Conservation (phyloP, 2,888 invertebrate species). For the Thymelicus acteon region DNA sequence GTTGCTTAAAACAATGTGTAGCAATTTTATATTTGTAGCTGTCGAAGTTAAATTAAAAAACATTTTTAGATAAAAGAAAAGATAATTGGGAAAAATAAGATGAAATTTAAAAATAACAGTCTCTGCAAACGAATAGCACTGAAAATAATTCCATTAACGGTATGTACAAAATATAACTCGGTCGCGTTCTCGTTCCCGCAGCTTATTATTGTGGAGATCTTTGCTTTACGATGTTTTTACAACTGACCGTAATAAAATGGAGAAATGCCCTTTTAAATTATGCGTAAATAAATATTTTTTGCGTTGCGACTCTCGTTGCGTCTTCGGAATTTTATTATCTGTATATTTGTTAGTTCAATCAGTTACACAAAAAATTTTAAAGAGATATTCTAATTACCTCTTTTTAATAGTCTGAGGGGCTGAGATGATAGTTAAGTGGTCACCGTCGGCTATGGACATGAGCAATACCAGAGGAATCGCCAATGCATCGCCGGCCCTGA, state of each 20-base stretch:
- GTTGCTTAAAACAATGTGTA: too few species aligned
- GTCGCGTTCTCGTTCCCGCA: not conserved
- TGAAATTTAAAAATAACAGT: not conserved
- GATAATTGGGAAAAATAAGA: not conserved
- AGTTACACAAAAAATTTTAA: too few species aligned
- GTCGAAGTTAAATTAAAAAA: not conserved
- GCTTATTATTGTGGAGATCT: slow-evolving; percentile 21
- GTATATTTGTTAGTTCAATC: not conserved
- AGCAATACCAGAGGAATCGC: too few species aligned
- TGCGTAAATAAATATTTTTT: slow-evolving; percentile 18
- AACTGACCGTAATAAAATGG: slow-evolving; percentile 25
- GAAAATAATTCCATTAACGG: slow-evolving; percentile 12
- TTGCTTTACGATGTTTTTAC: slow-evolving; percentile 30
- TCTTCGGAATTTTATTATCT: not conserved
- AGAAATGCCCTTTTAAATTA: slow-evolving; percentile 25
- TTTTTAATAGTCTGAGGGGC: too few species aligned
- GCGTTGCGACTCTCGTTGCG: not conserved
- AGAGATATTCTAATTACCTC: not conserved
- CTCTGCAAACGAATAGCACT: not conserved
- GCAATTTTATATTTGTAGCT: too few species aligned
- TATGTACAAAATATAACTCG: not conserved
- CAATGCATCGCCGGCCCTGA: too few species aligned
- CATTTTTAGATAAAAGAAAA: not conserved
- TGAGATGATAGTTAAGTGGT: too few species aligned
- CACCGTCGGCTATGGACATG: too few species aligned